Base-by-base conservation (phyloP, 1,140 invertebrate genomes). In the Acromyrmex heyeri region DNA sequence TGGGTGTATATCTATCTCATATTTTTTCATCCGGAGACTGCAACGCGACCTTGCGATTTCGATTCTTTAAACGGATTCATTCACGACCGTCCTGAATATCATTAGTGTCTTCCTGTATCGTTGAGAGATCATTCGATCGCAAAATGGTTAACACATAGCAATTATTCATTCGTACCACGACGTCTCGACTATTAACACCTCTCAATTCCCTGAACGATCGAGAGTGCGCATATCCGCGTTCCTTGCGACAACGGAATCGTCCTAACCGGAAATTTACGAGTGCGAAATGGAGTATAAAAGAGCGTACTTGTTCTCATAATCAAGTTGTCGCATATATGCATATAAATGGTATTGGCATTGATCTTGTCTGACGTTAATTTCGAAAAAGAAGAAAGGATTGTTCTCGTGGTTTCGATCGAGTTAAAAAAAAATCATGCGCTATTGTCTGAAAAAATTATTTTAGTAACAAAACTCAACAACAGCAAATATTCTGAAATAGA, bases 161-260 rank as follows among this genome's bases (percentile, higher is more conserved):
- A 87, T 87, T 87, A 85, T 81, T 85, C 73, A 64, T 64, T 90
- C 44, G 21, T 77, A 30, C 67, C 72, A 87, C 27, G 24, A 38
- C n/a, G 27, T 82, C 75, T 73, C 65, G 57, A 18, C 6, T 53
- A 64, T 78, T 78, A 87, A 57, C 78, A 87, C 77, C 64, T 65
- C 30, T 12, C 18, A 10, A 77, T 87, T 55, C 27, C 44, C 48
- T 18, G 34, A 7, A 70, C 1, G 55, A 62, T 62, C 69, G 18
- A 18, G 64, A 65, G 10, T 5, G 53, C n/a, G 53, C 12, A 30
- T 21, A 75, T 73, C 59, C 70, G 69, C 64, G 77, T 81, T 81
- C 65, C 34, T 59, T 53, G 78, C 34, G 24, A 81, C 34, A 48
- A 70, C 65, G 53, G 64, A 57, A 85, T 85, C n/a, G 10, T 83